Evolutionary conservation across 2,888 invertebrate genomes (phyloP).

Genomic region (Scaptodrosophila latifasciaeformis): DNA sequence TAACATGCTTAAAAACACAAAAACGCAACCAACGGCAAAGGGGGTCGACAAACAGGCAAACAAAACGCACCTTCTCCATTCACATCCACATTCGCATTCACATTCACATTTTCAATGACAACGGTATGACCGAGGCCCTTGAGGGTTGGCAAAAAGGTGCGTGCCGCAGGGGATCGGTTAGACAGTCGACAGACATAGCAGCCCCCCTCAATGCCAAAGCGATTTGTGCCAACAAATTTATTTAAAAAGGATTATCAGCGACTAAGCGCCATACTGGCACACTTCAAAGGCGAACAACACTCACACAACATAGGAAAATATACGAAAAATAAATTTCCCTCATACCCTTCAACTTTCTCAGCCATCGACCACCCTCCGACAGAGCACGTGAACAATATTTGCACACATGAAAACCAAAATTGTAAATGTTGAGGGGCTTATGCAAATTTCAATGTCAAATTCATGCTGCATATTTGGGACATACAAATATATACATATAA

Average conservation of each 20-base stretch:
- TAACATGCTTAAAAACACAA: slow-evolving; percentile 52
- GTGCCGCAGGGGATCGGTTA: slow-evolving; percentile 20
- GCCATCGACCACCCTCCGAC: no score
- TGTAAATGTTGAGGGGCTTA: slow-evolving; percentile 40
- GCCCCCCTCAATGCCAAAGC: slow-evolving; percentile 43
- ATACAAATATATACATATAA: slow-evolving; percentile 24
- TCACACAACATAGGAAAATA: no score
- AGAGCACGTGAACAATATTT: slow-evolving; percentile 15
- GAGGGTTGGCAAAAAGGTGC: slow-evolving; percentile 52
- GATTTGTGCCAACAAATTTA: slow-evolving; percentile 70
- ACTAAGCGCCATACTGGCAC: slow-evolving; percentile 67
- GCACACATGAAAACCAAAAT: slow-evolving; percentile 34
- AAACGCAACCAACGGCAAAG: slow-evolving; percentile 34
- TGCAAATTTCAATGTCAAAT: slow-evolving; percentile 66
- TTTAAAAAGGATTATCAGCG: slow-evolving; percentile 70
- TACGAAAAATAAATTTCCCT: no score
- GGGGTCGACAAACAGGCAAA: slow-evolving; percentile 8
- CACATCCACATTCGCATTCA: not conserved
- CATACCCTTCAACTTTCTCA: no score
- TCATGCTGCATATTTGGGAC: slow-evolving; percentile 43
- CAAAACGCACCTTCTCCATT: slow-evolving; percentile 23
- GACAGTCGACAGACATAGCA: not conserved
- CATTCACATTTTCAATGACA: not conserved
- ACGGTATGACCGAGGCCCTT: no score
- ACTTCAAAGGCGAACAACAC: slow-evolving; percentile 54